A percentile compares a stretch with the other conserved stretches of the same genome.
These are phyloP conservation scores for Drosophila setifemur DNA, from an alignment of 1,140 invertebrate species.

Conservation along the genomic window DNA sequence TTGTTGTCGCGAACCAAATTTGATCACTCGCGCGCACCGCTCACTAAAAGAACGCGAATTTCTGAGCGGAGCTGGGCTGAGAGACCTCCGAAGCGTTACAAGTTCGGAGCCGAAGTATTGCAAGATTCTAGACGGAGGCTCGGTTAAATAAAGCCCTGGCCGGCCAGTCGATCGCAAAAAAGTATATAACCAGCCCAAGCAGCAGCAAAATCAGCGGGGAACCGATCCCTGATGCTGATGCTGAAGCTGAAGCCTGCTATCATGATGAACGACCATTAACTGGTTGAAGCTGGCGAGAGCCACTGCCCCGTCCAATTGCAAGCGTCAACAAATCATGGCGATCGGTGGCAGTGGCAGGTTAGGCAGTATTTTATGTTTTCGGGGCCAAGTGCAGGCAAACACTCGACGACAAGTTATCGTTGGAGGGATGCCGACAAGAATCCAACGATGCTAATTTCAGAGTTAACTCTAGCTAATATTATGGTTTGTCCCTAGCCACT, in stretches of 20 bases:
- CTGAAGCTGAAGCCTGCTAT: too few relatives aligned
- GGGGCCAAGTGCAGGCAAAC: conserved; percentile 61
- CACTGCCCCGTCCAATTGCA: conserved; percentile 2
- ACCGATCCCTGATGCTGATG: conserved; percentile 52
- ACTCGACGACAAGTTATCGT: conserved; percentile 41
- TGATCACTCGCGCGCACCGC: conserved; percentile 18
- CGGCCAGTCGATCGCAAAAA: conserved; percentile 11
- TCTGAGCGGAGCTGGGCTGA: conserved; percentile 27
- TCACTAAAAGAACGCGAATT: conserved; percentile 52
- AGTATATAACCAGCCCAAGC: conserved; percentile 3
- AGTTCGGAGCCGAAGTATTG: conserved; percentile 58
- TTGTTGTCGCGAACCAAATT: conserved; percentile 31
- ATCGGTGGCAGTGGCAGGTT: conserved; percentile 40
- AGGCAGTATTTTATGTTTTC: background rate
- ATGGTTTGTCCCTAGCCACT: too few relatives aligned
- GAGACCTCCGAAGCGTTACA: conserved; percentile 63
- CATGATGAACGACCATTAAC: conserved; percentile 56
- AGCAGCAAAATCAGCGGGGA: conserved; percentile 1
- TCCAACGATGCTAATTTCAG: background rate
- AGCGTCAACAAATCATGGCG: conserved; percentile 29
- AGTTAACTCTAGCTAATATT: background rate
- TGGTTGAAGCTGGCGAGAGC: conserved; percentile 7
- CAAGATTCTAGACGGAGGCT: conserved; percentile 71
- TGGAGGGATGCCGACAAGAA: conserved; percentile 25
- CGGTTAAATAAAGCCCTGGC: conserved; percentile 66